These are phyloP conservation scores for Crotalus horridus DNA, from an alignment of 2,113 vertebrate genomes.

Conservation along the genomic window DNA sequence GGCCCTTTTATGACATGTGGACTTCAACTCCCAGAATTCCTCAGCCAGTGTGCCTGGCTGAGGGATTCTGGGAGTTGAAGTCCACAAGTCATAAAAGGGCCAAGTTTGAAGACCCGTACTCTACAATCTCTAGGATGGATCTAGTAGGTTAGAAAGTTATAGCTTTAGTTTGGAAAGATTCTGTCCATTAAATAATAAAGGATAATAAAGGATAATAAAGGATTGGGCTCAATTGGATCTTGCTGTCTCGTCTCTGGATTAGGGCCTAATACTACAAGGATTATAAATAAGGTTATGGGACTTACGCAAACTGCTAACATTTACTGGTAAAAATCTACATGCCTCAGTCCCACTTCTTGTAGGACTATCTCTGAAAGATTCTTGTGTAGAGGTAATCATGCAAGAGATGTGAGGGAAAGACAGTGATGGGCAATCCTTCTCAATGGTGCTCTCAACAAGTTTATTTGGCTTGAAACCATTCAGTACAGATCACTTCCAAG, in stretches of 20 bases:
- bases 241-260: neutral
- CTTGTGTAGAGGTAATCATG: neutral
- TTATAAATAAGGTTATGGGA: neutral
- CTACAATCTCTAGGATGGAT: neutral
- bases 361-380: neutral
- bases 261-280: neutral
- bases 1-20: no score
- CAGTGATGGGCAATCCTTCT: neutral
- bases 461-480: neutral
- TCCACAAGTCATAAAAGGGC: no score
- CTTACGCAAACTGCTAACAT: neutral
- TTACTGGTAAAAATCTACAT: neutral
- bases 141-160: neutral
- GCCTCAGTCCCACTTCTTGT: neutral
- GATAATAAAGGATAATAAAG: no score
- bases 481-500: neutral
- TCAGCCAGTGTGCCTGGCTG: no score
- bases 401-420: neutral
- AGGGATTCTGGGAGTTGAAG: no score
- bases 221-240: neutral
- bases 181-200: neutral
- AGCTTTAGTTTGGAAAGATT: neutral
- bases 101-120: no score
- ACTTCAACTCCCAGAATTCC: no score
- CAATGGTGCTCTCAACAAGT: neutral